phyloP scores from a whole-genome alignment of 2,113 vertebrate species.

The Platycercus adscitus region DNA sequence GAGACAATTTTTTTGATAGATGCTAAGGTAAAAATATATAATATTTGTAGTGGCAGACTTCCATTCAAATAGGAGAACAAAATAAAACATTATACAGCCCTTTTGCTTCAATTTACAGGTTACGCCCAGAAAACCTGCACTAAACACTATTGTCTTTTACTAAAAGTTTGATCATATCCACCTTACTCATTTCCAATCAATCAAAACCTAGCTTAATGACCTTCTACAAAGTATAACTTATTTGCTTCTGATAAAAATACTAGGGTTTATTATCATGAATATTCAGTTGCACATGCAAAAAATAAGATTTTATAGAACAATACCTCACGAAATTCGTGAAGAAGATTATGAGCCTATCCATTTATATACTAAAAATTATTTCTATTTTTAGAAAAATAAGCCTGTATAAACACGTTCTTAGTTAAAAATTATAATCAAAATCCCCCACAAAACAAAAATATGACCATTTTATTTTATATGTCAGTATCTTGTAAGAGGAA shows the following conservation, averaged over 20 bases:
- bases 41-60: constrained; percentile 29
- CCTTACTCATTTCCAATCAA: constrained; percentile 54
- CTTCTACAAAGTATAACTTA: constrained; percentile 54
- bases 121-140: constrained; percentile 51
- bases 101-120: constrained; percentile 62
- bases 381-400: constrained; percentile 71
- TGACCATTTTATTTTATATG: constrained; percentile 60
- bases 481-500: constrained; percentile 54
- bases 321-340: constrained; percentile 62
- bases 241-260: constrained; percentile 56
- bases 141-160: constrained; percentile 22
- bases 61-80: constrained; percentile 58
- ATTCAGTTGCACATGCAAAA: constrained; percentile 58
- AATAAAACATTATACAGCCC: constrained; percentile 35
- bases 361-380: constrained; percentile 53
- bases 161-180: constrained; percentile 55
- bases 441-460: constrained; percentile 16
- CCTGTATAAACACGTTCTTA: constrained; percentile 55
- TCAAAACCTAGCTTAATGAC: constrained; percentile 60
- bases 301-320: constrained; percentile 53
- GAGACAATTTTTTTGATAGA: constrained; percentile 52
- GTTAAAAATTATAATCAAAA: constrained; percentile 62
- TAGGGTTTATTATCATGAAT: constrained; percentile 61
- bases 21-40: constrained; percentile 31
- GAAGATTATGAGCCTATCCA: constrained; percentile 56